Conservation (phyloP, 2,888 invertebrate genomes). For the Strigamia maritima region DNA sequence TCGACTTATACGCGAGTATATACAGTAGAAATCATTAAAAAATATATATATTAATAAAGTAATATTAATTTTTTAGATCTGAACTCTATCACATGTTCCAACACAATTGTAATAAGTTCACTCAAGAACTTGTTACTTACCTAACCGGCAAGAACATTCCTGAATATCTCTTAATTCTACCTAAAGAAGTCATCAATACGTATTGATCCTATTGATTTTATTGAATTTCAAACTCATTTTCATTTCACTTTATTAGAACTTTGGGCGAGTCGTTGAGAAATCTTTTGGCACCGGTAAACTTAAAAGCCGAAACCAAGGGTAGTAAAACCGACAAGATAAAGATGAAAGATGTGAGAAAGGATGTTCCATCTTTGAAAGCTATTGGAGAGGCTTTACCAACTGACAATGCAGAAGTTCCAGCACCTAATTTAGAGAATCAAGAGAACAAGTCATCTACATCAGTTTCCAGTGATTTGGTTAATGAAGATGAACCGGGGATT, state of each 20-base stretch:
- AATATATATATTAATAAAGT: no score
- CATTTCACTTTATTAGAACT: slow-evolving; percentile 53
- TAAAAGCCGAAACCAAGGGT: slow-evolving; percentile 41
- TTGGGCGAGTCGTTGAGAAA: slow-evolving; percentile 60
- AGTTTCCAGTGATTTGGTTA: not conserved
- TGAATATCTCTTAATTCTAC: slow-evolving; percentile 76
- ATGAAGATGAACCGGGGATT: not conserved
- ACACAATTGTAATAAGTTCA: slow-evolving; percentile 90
- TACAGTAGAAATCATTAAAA: no score
- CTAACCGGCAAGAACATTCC: slow-evolving; percentile 77
- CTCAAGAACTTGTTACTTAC: slow-evolving; percentile 79
- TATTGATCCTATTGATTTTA: no score
- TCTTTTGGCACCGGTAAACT: slow-evolving; percentile 54
- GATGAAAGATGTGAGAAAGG: not conserved
- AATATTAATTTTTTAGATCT: slow-evolving; percentile 49
- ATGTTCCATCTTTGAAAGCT: not conserved
- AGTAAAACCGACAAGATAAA: not conserved
- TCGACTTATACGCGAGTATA: no score
- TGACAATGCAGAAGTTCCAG: not conserved
- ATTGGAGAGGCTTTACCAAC: not conserved
- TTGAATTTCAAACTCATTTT: no score
- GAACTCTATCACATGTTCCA: slow-evolving; percentile 72
- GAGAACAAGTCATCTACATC: not conserved
- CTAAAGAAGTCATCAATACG: slow-evolving; percentile 70
- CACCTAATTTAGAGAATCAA: no score